phyloP scores from a whole-genome alignment of 2,888 invertebrate genomes.

The Drosophila suboccidentalis region DNA sequence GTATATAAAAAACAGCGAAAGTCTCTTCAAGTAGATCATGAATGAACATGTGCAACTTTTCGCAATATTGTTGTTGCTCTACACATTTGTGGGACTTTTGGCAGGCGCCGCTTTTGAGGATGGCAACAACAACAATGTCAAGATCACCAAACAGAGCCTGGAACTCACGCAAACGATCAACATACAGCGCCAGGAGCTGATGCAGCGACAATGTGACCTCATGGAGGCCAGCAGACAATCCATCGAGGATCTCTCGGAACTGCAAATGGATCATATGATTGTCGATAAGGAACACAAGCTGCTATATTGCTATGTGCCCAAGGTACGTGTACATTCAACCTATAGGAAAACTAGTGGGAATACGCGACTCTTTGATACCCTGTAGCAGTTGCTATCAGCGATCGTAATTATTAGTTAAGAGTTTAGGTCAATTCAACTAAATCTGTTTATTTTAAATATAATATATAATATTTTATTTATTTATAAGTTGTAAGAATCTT shows the following conservation, averaged over 20 bases:
- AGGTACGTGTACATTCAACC: conserved; percentile 87
- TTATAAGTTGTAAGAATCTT: too few relatives aligned
- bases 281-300: conserved; percentile 94
- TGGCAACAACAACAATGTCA: conserved; percentile 85
- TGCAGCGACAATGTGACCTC: conserved; percentile 88
- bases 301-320: conserved; percentile 97
- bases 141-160: conserved; percentile 86
- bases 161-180: conserved; percentile 89
- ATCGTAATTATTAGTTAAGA: not conserved
- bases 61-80: conserved; percentile 54
- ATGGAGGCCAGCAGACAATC: conserved; percentile 84
- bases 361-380: not conserved
- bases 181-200: conserved; percentile 88
- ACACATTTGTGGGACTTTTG: conserved; percentile 53
- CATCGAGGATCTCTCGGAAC: conserved; percentile 86
- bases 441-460: too few relatives aligned
- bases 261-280: conserved; percentile 91
- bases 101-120: conserved; percentile 81
- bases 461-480: too few relatives aligned
- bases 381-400: not conserved
- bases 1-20: conserved; percentile 4
- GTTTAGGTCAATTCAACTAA: too few relatives aligned
- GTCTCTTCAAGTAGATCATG: conserved; percentile 34
- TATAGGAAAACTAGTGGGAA: not conserved
- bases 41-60: conserved; percentile 42